Conservation (phyloP, 2,113 vertebrate genomes). For the Bubo bubo region DNA sequence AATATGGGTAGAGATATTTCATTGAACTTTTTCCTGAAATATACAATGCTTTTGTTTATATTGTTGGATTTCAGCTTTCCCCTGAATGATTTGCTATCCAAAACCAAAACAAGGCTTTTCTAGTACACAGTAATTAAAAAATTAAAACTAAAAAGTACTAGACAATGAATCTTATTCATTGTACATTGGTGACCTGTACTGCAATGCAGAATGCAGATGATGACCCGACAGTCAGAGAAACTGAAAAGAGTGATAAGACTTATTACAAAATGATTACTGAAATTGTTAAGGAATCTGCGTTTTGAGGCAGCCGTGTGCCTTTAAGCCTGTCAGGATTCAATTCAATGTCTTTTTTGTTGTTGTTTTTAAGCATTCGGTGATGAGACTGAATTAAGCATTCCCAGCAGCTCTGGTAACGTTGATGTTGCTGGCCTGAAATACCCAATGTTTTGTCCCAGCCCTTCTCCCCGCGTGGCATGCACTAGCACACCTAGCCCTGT, state of each 20-base stretch:
- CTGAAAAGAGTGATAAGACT: background rate
- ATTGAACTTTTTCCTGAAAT: background rate
- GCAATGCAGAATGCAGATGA: background rate
- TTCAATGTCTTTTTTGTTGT: background rate
- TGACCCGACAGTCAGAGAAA: background rate
- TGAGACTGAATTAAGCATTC: background rate
- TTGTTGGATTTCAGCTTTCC: background rate
- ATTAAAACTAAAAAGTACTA: background rate
- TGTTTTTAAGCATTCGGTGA: background rate
- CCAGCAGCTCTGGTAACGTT: background rate
- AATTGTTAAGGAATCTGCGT: background rate
- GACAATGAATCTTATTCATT: background rate
- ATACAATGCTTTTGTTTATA: background rate
- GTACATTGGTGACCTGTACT: background rate
- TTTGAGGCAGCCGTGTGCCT: background rate
- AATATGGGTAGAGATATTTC: background rate
- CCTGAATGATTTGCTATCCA: background rate
- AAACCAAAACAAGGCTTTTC: background rate
- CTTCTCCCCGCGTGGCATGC: background rate
- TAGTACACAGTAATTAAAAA: background rate
- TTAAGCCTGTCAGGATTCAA: background rate
- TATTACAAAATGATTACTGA: background rate
- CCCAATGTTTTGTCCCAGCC: background rate
- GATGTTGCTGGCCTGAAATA: background rate
- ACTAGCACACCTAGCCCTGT: background rate